Evolutionary conservation across 2,797 vertebrate species (phyloP).

Genomic region (Cryptoprocta ferox): DNA sequence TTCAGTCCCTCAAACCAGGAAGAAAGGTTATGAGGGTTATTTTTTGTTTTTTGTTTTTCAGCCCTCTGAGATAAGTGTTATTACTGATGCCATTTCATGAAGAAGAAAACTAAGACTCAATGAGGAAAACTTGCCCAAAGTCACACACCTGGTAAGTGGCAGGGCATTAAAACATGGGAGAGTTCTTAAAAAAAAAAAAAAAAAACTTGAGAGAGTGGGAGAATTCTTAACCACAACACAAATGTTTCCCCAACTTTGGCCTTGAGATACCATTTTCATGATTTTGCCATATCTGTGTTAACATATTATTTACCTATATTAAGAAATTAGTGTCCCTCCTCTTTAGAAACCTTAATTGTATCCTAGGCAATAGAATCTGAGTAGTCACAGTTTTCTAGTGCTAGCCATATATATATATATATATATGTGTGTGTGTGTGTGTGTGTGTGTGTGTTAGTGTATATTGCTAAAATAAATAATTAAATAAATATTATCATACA

Average conservation of each 20-base stretch:
- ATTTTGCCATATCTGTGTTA: background rate
- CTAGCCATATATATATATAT: background rate
- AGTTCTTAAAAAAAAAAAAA: background rate
- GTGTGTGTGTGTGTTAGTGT: background rate
- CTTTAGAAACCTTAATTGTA: slow-evolving; percentile 17
- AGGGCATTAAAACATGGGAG: background rate
- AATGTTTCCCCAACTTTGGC: slow-evolving; percentile 1
- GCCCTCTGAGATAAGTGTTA: background rate
- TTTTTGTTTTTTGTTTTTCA: background rate
- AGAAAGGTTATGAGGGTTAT: background rate
- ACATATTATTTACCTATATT: slow-evolving; percentile 2
- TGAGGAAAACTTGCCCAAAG: background rate
- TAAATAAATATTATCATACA: background rate
- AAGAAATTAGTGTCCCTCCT: background rate
- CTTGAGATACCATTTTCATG: background rate
- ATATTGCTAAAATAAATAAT: slow-evolving; percentile 14
- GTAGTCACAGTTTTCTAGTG: slow-evolving; percentile 5
- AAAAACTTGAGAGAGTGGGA: background rate
- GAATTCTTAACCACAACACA: background rate
- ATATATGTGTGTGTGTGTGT: background rate
- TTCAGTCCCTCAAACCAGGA: background rate
- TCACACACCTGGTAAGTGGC: background rate
- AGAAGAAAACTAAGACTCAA: background rate
- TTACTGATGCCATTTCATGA: background rate
- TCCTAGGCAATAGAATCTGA: slow-evolving; percentile 16